Conservation (phyloP, 2,888 invertebrate genomes). For the Drosophila aldrichi region DNA sequence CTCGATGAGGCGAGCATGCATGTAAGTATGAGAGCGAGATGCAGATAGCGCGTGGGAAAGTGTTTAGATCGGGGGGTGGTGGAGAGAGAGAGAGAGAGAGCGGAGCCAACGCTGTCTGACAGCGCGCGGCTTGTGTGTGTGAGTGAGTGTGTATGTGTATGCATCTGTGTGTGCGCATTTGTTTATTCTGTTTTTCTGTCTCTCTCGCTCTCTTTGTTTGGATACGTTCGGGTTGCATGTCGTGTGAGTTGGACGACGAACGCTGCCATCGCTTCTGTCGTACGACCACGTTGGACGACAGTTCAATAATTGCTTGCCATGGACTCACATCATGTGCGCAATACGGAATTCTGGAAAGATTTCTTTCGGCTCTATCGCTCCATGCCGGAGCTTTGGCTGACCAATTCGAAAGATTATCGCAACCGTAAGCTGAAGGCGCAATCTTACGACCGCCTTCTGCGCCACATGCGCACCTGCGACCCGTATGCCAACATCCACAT, state of each 20-base stretch:
- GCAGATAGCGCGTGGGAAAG: neutral
- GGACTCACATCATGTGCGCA: conserved; percentile 51
- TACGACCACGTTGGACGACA: conserved; percentile 56
- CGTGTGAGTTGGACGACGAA: conserved; percentile 24
- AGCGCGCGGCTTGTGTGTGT: neutral
- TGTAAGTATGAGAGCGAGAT: conserved; percentile 41
- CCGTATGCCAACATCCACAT: conserved; percentile 51
- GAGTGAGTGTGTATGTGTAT: neutral
- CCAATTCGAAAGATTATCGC: conserved; percentile 50
- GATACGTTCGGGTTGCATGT: conserved; percentile 9
- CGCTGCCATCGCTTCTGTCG: conserved; percentile 12
- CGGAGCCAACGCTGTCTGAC: neutral
- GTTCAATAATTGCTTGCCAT: conserved; percentile 28
- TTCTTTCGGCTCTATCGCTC: conserved; percentile 63
- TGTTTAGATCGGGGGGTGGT: neutral
- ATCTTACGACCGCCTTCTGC: conserved; percentile 47
- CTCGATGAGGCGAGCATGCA: conserved; percentile 59
- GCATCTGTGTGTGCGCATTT: no score
- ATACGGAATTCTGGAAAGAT: conserved; percentile 48
- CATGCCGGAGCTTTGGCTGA: conserved; percentile 65
- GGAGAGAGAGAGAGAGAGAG: neutral
- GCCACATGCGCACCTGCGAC: conserved; percentile 39
- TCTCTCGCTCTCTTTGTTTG: neutral
- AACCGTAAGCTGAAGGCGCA: conserved; percentile 46
- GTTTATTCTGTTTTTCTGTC: neutral